A percentile compares a stretch with the other conserved stretches of the same genome.
Conservation (phyloP, 2,797 vertebrate species). For the Calcarius lapponicus region DNA sequence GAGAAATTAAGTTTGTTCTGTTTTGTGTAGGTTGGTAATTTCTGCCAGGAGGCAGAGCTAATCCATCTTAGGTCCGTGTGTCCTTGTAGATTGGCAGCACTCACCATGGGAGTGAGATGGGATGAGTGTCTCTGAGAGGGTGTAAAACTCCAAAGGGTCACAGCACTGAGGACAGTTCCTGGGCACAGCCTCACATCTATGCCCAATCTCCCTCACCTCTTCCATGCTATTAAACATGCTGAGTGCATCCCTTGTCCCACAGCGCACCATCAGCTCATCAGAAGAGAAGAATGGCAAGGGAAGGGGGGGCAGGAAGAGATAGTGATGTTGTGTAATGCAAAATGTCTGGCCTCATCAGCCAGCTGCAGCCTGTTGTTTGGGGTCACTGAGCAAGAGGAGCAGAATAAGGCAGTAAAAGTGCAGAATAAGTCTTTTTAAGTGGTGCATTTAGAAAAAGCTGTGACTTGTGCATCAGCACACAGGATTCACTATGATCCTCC, state of each 20-base stretch:
- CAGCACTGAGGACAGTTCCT: neutral
- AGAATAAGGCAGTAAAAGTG: neutral
- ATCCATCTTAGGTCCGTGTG: accelerated
- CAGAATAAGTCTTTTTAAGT: neutral
- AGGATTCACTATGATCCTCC: neutral
- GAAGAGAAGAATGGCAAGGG: neutral
- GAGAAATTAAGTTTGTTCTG: neutral
- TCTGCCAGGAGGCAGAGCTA: neutral
- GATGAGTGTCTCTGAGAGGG: neutral
- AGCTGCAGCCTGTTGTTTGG: neutral
- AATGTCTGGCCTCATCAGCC: neutral
- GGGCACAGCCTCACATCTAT: neutral
- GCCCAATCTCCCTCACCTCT: neutral
- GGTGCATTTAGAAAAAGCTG: neutral
- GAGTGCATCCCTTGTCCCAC: neutral
- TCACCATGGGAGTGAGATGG: accelerated
- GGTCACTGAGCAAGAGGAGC: neutral
- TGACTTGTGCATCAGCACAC: neutral
- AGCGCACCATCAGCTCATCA: neutral
- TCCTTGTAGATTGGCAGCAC: neutral
- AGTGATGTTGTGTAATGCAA: neutral
- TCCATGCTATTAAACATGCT: neutral
- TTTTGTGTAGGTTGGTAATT: neutral
- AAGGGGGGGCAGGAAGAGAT: neutral
- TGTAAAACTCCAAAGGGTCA: neutral